These are phyloP conservation scores for Ophthalmolycus amberensis DNA, from an alignment of 2,113 vertebrate species.

Conservation along the genomic window DNA sequence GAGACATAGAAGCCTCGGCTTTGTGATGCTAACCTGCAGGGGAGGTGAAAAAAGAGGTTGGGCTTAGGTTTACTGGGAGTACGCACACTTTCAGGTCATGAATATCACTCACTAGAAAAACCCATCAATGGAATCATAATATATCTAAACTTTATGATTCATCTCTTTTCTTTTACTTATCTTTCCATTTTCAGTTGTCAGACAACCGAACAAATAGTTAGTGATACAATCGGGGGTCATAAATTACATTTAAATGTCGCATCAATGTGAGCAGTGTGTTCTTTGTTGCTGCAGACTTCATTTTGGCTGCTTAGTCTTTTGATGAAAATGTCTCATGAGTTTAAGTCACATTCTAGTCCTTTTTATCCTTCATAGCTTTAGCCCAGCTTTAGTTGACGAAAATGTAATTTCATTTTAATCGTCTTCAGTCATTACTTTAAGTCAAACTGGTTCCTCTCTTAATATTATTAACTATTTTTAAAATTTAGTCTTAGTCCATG, in stretches of 20 bases:
- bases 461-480: no score
- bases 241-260: neutral
- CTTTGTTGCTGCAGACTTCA: neutral
- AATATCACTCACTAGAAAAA: neutral
- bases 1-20: constrained; percentile 35
- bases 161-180: neutral
- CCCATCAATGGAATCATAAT: neutral
- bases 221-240: neutral
- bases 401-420: no score
- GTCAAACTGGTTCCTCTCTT: no score
- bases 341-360: no score
- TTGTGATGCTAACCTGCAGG: constrained; percentile 26
- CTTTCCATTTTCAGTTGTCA: neutral
- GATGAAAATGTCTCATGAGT: no score
- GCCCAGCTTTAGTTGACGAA: no score
- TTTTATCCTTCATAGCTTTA: no score
- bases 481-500: no score
- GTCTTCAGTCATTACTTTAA: no score
- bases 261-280: neutral
- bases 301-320: no score
- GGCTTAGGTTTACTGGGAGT: neutral
- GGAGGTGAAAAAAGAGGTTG: constrained; percentile 20
- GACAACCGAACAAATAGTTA: neutral
- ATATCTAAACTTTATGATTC: neutral
- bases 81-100: neutral